Evolutionary conservation across 64 coral and sea anemone species (phyloP).

Genomic region (Porites australiensis): DNA sequence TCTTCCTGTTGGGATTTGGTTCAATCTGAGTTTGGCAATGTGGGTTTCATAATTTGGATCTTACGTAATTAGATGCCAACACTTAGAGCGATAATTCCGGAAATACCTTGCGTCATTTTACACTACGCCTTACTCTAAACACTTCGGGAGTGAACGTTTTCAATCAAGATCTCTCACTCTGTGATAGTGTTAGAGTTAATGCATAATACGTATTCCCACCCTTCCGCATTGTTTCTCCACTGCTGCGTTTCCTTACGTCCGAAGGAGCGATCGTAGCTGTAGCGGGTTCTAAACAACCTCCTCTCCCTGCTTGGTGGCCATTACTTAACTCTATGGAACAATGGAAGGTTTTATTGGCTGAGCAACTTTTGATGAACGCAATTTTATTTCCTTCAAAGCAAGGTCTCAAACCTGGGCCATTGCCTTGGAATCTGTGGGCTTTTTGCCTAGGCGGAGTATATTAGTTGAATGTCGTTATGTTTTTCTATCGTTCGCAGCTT

Average conservation of each 20-base stretch:
- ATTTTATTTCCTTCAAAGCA: too few relatives aligned
- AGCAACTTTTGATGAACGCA: too few relatives aligned
- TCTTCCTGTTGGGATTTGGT: neutral
- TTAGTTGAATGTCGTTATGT: too few relatives aligned
- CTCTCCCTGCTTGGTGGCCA: neutral
- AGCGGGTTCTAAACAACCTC: neutral
- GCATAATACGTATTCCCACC: slow-evolving; percentile 37
- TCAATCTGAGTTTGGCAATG: slow-evolving; percentile 22
- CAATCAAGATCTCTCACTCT: slow-evolving; percentile 7
- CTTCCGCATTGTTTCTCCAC: neutral
- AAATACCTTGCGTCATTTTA: slow-evolving; percentile 22
- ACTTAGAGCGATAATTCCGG: neutral
- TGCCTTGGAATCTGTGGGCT: too few relatives aligned
- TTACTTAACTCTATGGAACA: too few relatives aligned
- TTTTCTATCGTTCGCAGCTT: too few relatives aligned
- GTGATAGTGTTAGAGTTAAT: slow-evolving; percentile 1
- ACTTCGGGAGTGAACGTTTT: slow-evolving; percentile 44
- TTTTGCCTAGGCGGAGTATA: too few relatives aligned
- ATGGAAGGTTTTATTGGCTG: too few relatives aligned
- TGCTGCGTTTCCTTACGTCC: slow-evolving; percentile 3
- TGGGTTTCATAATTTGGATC: slow-evolving; percentile 28
- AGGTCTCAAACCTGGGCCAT: too few relatives aligned
- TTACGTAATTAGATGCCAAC: slow-evolving; percentile 63
- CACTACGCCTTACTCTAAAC: slow-evolving; percentile 1
- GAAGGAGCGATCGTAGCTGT: neutral